A percentile compares a stretch with the other conserved stretches of the same genome.
Evolutionary conservation across 2,888 invertebrate genomes (phyloP).

Genomic region (Metalampra italica): DNA sequence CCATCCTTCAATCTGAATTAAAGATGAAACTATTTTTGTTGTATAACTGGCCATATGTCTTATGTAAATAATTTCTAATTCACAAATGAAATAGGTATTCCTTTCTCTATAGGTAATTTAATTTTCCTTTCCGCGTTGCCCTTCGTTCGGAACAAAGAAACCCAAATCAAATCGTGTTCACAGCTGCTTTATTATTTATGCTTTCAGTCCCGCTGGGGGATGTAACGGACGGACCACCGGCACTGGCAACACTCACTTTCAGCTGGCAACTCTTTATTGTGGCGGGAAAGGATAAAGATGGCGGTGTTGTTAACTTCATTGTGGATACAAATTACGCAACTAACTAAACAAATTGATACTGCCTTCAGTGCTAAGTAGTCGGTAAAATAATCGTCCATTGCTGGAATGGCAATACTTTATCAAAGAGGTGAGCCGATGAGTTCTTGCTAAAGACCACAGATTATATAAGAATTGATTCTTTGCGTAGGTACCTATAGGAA

Average conservation of each 20-base stretch:
- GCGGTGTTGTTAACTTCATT: not conserved
- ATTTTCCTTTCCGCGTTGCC: slow-evolving; percentile 16
- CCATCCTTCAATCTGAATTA: no score
- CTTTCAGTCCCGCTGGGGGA: slow-evolving; percentile 13
- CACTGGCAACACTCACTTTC: slow-evolving; percentile 11
- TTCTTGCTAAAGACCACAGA: no score
- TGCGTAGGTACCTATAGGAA: no score
- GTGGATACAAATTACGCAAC: slow-evolving; percentile 5
- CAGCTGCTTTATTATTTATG: slow-evolving; percentile 45
- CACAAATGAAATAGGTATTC: slow-evolving; percentile 15
- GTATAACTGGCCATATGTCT: not conserved
- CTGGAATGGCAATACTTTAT: not conserved
- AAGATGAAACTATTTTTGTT: no score
- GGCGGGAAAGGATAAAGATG: slow-evolving; percentile 2
- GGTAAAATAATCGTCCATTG: not conserved
- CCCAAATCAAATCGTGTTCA: slow-evolving; percentile 44
- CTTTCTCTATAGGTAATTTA: slow-evolving; percentile 21
- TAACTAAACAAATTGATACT: slow-evolving; percentile 1
- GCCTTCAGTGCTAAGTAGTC: not conserved
- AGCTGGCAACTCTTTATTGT: slow-evolving; percentile 5
- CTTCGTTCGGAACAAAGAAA: slow-evolving; percentile 33
- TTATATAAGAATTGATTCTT: no score
- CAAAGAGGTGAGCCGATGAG: not conserved
- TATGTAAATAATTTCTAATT: slow-evolving; percentile 3
- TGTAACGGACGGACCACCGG: slow-evolving; percentile 11